phyloP scores from a whole-genome alignment of 2,113 vertebrate genomes.

The Oxyura jamaicensis region DNA sequence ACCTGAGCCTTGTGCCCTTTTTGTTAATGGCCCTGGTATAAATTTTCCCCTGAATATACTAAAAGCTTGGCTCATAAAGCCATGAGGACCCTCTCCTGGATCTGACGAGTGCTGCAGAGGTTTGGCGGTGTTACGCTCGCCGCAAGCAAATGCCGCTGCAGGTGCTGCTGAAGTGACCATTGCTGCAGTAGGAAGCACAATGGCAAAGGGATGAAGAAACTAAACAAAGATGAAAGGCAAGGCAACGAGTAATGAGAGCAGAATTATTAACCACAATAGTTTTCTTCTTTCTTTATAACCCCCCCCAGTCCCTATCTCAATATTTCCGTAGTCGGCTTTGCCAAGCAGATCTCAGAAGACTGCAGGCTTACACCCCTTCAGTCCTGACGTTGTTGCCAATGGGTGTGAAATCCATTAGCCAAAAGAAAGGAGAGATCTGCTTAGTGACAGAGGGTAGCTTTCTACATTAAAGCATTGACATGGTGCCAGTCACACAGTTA shows the following conservation, averaged over 20 bases:
- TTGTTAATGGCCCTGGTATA: neutral
- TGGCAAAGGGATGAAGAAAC: neutral
- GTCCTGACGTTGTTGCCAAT: slow-evolving; percentile 42
- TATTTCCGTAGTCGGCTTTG: neutral
- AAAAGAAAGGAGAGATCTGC: slow-evolving; percentile 69
- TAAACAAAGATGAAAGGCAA: neutral
- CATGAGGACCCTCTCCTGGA: neutral
- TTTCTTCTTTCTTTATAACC: neutral
- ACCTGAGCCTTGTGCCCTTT: neutral
- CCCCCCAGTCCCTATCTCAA: neutral
- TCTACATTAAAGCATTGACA: slow-evolving; percentile 73
- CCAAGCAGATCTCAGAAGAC: neutral
- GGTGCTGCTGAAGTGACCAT: neutral
- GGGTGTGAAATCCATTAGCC: slow-evolving; percentile 69
- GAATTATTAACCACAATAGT: neutral
- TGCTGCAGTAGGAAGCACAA: neutral
- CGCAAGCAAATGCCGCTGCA: neutral
- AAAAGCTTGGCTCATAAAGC: slow-evolving; percentile 2
- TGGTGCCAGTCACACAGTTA: slow-evolving; percentile 75
- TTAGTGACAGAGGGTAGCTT: slow-evolving; percentile 68
- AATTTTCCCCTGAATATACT: slow-evolving; percentile 9
- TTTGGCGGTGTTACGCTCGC: accelerated
- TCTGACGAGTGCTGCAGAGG: neutral
- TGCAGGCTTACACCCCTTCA: neutral
- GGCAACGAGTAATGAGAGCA: neutral